Conservation (phyloP, 1,140 invertebrate species). For the Protaetia brevitarsis region DNA sequence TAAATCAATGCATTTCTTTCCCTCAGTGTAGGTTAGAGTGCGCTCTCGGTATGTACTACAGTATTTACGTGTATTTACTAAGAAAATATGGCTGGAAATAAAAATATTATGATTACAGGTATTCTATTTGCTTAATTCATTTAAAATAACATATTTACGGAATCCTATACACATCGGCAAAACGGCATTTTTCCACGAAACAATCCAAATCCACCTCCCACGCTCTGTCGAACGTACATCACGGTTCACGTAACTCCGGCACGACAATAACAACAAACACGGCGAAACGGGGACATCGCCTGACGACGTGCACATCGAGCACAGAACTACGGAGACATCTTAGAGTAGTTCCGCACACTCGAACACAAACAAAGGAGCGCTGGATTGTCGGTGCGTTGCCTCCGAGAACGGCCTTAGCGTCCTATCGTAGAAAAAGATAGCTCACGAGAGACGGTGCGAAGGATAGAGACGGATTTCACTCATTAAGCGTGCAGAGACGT, state of each 20-base stretch:
- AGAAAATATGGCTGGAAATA: too few species aligned
- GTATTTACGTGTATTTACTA: too few species aligned
- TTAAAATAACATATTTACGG: too few species aligned
- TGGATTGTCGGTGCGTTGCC: neutral
- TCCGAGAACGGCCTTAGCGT: constrained; percentile 2
- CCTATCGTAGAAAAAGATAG: neutral
- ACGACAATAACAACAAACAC: neutral
- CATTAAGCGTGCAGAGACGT: neutral
- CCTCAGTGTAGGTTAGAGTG: too few species aligned
- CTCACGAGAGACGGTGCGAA: neutral
- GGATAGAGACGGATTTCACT: neutral
- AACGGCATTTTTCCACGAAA: too few species aligned
- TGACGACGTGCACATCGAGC: neutral
- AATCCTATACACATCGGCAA: too few species aligned
- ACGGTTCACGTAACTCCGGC: neutral
- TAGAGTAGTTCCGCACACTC: constrained; percentile 5
- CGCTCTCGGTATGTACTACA: too few species aligned
- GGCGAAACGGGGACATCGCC: neutral
- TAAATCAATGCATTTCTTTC: too few species aligned
- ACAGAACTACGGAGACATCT: neutral
- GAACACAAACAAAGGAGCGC: neutral
- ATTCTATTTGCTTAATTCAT: too few species aligned
- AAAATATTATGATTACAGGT: too few species aligned
- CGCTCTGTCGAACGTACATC: neutral
- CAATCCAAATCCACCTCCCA: too few species aligned